Percentiles rank a stretch among this genome's conserved stretches.
These are phyloP conservation scores for Labeo rohita DNA, from an alignment of 2,113 vertebrate genomes.

Conservation along the genomic window DNA sequence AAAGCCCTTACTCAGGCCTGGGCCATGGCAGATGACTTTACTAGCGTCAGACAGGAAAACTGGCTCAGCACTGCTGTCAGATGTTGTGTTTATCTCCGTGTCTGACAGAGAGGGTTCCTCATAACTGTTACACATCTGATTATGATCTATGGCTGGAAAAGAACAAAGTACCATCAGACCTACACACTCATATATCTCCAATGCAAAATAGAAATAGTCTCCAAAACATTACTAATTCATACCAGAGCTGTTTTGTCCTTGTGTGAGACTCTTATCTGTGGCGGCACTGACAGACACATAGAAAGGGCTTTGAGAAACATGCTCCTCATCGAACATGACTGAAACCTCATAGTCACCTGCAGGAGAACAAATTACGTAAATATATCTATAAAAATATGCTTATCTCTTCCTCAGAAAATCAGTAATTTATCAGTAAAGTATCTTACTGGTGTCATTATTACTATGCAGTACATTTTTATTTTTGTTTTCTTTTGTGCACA, in stretches of 20 bases:
- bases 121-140: not conserved
- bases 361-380: not conserved
- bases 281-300: not conserved
- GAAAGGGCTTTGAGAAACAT: constrained; percentile 20
- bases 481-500: too few relatives aligned
- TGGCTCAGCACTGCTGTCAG: constrained; percentile 49
- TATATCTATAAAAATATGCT: not conserved
- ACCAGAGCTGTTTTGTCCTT: constrained; percentile 3
- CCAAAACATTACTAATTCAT: not conserved
- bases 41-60: constrained; percentile 75
- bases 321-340: constrained; percentile 25
- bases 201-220: constrained; percentile 2
- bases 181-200: not conserved
- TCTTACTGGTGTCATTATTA: too few relatives aligned
- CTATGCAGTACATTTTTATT: too few relatives aligned
- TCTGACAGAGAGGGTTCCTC: not conserved
- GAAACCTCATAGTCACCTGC: constrained; percentile 27
- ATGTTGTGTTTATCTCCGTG: not conserved
- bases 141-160: not conserved
- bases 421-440: not conserved
- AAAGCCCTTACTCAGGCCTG: constrained; percentile 81
- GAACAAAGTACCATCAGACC: not conserved
- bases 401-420: not conserved
- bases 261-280: not conserved
- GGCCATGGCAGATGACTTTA: constrained; percentile 82